Percentiles rank a stretch among this genome's conserved stretches.
These are phyloP conservation scores for Trematomus bernacchii DNA, from an alignment of 2,797 vertebrate genomes.

Conservation along the genomic window DNA sequence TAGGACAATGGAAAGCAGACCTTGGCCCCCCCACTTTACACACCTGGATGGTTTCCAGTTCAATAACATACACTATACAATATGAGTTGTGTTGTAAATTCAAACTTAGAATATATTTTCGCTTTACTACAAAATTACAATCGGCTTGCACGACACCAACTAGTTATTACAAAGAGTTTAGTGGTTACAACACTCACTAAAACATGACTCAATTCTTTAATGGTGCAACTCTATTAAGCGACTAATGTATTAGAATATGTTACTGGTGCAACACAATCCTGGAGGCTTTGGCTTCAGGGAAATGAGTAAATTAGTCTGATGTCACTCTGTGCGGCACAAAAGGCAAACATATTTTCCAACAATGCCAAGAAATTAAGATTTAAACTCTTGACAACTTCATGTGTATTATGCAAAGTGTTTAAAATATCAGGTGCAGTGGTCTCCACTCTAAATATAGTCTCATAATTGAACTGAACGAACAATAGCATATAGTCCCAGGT, in stretches of 20 bases:
- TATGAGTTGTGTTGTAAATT: not conserved
- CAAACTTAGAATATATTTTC: not conserved
- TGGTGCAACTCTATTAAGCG: not conserved
- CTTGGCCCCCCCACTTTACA: no score
- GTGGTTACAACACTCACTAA: not conserved
- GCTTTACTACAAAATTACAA: not conserved
- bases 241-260: not conserved
- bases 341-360: not conserved
- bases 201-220: no score
- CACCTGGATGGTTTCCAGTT: no score
- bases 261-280: not conserved
- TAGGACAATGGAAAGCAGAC: no score
- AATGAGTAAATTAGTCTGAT: not conserved
- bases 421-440: constrained; percentile 15
- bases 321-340: not conserved
- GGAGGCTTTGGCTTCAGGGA: not conserved
- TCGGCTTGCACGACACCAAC: not conserved
- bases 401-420: constrained; percentile 1
- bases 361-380: not conserved
- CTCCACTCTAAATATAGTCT: constrained; percentile 37
- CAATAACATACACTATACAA: no score
- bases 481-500: constrained; percentile 51
- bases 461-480: constrained; percentile 57
- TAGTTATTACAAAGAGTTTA: not conserved
- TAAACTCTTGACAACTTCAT: not conserved